Conservation (phyloP, 2,888 invertebrate genomes). For the Acanthosepion lycidas region DNA sequence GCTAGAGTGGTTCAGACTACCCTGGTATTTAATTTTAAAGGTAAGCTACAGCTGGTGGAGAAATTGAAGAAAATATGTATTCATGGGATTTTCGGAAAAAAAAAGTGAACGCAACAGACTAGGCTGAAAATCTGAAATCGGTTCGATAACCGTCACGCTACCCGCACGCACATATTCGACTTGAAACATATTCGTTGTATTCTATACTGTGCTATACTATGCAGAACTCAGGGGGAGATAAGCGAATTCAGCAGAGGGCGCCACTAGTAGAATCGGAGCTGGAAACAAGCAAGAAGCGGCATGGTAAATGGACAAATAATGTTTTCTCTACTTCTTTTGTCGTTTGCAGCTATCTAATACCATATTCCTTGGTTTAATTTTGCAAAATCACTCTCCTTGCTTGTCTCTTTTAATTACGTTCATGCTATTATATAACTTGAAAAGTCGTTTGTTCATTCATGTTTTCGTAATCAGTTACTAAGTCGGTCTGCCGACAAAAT, state of each 20-base stretch:
- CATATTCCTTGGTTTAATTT: not conserved
- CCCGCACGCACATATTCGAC: too few relatives aligned
- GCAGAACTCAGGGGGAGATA: not conserved
- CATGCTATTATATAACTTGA: not conserved
- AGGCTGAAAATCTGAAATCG: too few relatives aligned
- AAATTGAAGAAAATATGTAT: too few relatives aligned
- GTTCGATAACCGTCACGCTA: too few relatives aligned
- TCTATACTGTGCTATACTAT: not conserved
- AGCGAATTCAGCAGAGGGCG: not conserved
- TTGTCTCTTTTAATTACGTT: not conserved
- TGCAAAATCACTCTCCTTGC: not conserved
- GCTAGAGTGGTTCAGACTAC: too few relatives aligned
- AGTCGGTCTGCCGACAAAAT: too few relatives aligned
- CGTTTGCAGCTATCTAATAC: not conserved
- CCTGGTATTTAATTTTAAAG: too few relatives aligned
- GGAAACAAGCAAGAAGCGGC: not conserved
- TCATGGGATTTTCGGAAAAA: too few relatives aligned
- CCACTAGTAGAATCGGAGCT: not conserved
- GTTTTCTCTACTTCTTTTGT: conserved; percentile 12
- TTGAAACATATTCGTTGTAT: not conserved
- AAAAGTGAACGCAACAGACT: too few relatives aligned
- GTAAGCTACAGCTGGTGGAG: too few relatives aligned
- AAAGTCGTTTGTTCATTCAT: not conserved
- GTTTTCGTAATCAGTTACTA: not conserved
- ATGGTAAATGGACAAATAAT: not conserved